Percentiles rank a stretch among this genome's conserved stretches.
phyloP scores from a whole-genome alignment of 2,888 invertebrate species.

The Mantis religiosa region DNA sequence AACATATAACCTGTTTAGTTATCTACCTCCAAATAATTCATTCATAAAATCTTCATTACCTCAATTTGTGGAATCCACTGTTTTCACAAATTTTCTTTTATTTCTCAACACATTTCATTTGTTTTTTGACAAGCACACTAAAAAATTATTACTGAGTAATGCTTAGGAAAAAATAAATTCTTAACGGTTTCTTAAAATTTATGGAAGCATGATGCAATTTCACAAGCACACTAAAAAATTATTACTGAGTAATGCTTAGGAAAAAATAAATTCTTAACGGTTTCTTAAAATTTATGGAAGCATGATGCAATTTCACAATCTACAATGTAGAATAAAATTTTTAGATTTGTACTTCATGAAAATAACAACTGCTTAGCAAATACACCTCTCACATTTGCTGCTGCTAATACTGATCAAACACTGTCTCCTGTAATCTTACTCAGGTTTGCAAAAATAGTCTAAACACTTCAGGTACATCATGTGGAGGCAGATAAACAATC shows the following conservation, averaged over 20 bases:
- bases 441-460: neutral
- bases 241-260: neutral
- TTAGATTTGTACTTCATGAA: neutral
- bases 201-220: neutral
- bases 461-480: neutral
- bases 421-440: neutral
- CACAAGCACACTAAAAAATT: neutral
- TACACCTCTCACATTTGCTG: neutral
- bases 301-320: neutral
- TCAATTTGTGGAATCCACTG: neutral
- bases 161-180: neutral
- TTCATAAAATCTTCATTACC: neutral
- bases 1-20: neutral
- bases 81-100: neutral
- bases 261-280: neutral
- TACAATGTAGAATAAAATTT: neutral
- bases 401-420: neutral
- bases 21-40: neutral
- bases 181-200: neutral
- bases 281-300: neutral
- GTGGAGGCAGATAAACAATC: slow-evolving; percentile 2
- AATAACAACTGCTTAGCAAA: neutral
- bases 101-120: neutral
- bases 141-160: neutral
- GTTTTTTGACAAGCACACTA: neutral